Evolutionary conservation across 2,888 invertebrate species (phyloP).

Genomic region (Marasmarcha lunaedactyla): DNA sequence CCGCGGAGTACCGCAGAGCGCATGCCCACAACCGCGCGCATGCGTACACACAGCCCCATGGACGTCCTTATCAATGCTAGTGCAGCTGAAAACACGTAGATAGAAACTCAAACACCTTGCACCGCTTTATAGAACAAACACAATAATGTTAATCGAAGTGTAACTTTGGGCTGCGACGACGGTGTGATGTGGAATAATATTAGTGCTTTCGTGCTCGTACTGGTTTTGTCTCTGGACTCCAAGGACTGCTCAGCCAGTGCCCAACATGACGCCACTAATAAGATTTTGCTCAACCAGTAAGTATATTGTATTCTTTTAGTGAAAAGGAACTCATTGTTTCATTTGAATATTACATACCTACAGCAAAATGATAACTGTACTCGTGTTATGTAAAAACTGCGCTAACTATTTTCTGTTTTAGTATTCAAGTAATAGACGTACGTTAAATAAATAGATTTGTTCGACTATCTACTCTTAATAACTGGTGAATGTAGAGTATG

Average conservation of each 20-base stretch:
- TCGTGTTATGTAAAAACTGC: too few relatives aligned
- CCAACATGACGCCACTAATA: constrained; percentile 44
- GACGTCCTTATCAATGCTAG: not conserved
- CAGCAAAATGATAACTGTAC: too few relatives aligned
- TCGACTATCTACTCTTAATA: too few relatives aligned
- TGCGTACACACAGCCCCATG: not conserved
- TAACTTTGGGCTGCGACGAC: constrained; percentile 27
- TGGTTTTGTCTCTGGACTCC: constrained; percentile 50
- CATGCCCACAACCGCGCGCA: not conserved
- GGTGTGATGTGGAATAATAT: constrained; percentile 57
- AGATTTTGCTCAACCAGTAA: constrained; percentile 60
- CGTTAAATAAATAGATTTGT: too few relatives aligned
- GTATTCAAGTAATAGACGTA: too few relatives aligned
- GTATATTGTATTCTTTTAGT: constrained; percentile 21
- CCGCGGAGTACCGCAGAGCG: not conserved
- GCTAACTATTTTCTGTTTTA: too few relatives aligned
- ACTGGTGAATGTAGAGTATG: too few relatives aligned
- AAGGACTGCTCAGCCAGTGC: constrained; percentile 53
- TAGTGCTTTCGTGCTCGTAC: constrained; percentile 35
- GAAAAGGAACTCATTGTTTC: too few relatives aligned
- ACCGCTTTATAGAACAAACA: not conserved
- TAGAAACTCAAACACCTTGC: not conserved
- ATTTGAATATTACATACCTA: too few relatives aligned
- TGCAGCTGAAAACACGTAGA: not conserved
- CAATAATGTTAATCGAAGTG: constrained; percentile 4